Base-by-base conservation (phyloP, 2,797 vertebrate species). In the Sebastes glaucus region DNA sequence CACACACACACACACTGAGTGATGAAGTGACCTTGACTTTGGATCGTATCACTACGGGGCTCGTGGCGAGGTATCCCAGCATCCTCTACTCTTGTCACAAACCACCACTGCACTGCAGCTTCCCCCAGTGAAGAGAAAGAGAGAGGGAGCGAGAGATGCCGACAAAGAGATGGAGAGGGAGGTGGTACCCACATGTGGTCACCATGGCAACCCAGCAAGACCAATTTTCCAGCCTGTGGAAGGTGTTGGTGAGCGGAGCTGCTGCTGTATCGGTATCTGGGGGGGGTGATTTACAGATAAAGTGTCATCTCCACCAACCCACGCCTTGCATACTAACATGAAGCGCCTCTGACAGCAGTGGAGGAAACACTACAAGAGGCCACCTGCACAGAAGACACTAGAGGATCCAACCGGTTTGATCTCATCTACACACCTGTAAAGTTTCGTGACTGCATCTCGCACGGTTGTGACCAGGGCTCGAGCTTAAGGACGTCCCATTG, bases 191-290 rank as follows among this genome's bases (percentile, higher is more conserved):
- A 81, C 74, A 81, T 82, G 69, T 28, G 22, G 83, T 94, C 81
- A 56, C 92, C 88, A 93, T 92, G 73, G 91, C 85, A 94, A 94
- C 92, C 52, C 42, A 85, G 72, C 70, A 71, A 78, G 87, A 86
- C 84, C 78, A 74, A 84, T 88, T 87, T 87, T 87, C 69, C 56
- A 71, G 74, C 38, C 28, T 79, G 67, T 79, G 65, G 42, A 60
- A 86, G 83, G 83, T 84, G 87, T 78, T 52, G 49, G 72, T 57
- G 83, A 86, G 82, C 2, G 2, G 67, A 71, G 72, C 23, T 25
- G 82, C 66, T 71, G 69, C 64, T 74, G 63, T 42, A 42, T 42
- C 71, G 67, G 77, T 18, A 64, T 59, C 77, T 49, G 18, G n/a
- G 11, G 46, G 66, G 32, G 65, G 28, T 59, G 77, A 79, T 88